These are phyloP conservation scores for Cataglyphis livida DNA, from an alignment of 2,888 invertebrate genomes.

Conservation along the genomic window DNA sequence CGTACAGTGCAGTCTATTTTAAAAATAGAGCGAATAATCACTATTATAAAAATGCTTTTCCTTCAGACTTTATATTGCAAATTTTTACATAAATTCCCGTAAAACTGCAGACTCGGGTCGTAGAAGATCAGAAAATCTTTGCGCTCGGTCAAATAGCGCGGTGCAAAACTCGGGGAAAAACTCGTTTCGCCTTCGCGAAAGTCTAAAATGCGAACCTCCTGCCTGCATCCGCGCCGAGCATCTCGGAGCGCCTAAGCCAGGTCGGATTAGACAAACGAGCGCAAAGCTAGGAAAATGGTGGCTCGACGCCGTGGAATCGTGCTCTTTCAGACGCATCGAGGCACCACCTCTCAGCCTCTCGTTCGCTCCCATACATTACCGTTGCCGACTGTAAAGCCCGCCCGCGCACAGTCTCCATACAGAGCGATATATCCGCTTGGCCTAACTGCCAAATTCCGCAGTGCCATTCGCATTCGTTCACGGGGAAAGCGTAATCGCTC, in stretches of 20 bases:
- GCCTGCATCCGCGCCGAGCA: conserved; percentile 26
- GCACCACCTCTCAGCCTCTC: conserved; percentile 12
- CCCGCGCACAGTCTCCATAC: conserved; percentile 18
- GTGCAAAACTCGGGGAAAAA: conserved; percentile 34
- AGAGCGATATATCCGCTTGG: conserved; percentile 49
- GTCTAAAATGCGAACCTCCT: conserved; percentile 16
- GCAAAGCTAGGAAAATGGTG: conserved; percentile 46
- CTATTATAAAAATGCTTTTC: neutral
- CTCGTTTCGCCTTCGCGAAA: conserved; percentile 25
- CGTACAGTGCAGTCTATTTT: neutral
- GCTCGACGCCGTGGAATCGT: conserved; percentile 30
- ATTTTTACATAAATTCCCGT: conserved; percentile 28
- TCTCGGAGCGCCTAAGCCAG: conserved; percentile 36
- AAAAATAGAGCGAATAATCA: neutral
- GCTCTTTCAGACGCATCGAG: conserved; percentile 39
- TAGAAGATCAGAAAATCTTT: conserved; percentile 19
- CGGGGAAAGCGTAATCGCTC: conserved; percentile 63
- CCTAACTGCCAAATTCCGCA: conserved; percentile 54
- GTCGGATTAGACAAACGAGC: conserved; percentile 54
- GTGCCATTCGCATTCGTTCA: conserved; percentile 46
- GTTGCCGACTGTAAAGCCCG: conserved; percentile 2
- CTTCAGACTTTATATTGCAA: neutral
- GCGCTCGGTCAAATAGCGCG: conserved; percentile 28
- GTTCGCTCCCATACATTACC: conserved; percentile 1
- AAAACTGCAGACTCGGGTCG: conserved; percentile 38